Conservation (phyloP, 2,113 vertebrate genomes). For the Hucho hucho region DNA sequence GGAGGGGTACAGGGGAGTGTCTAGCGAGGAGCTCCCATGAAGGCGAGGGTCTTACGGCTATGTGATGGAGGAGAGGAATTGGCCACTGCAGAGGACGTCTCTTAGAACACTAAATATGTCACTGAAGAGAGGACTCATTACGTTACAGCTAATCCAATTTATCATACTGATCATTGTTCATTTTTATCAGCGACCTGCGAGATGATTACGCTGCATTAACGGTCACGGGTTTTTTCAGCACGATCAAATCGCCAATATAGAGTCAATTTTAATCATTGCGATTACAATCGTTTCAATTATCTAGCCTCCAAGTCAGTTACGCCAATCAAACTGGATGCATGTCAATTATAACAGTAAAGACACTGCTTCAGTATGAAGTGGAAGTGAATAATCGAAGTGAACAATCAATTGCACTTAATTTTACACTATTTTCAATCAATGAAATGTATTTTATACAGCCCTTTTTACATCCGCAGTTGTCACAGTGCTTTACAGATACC, state of each 20-base stretch:
- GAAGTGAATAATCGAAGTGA: constrained; percentile 20
- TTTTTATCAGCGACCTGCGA: constrained; percentile 59
- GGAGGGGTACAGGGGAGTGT: too few species aligned
- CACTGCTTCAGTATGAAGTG: constrained; percentile 42
- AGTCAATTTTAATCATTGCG: constrained; percentile 32
- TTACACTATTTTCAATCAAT: neutral
- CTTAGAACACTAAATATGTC: constrained; percentile 16
- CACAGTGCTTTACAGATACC: too few species aligned
- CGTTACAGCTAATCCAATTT: constrained; percentile 59
- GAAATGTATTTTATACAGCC: too few species aligned
- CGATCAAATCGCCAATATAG: constrained; percentile 18
- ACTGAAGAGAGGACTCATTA: constrained; percentile 41
- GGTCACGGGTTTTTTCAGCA: constrained; percentile 33
- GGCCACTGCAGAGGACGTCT: neutral
- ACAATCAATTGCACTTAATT: constrained; percentile 32
- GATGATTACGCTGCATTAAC: constrained; percentile 42
- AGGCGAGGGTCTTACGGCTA: neutral
- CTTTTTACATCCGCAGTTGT: too few species aligned
- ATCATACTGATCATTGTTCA: constrained; percentile 52
- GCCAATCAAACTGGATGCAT: constrained; percentile 19
- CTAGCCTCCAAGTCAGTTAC: constrained; percentile 55
- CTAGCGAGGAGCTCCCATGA: neutral
- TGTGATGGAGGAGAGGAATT: neutral
- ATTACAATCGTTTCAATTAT: constrained; percentile 49
- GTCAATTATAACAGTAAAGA: constrained; percentile 49